phyloP scores from a whole-genome alignment of 2,888 invertebrate species.

The Pseudococcus longispinus region DNA sequence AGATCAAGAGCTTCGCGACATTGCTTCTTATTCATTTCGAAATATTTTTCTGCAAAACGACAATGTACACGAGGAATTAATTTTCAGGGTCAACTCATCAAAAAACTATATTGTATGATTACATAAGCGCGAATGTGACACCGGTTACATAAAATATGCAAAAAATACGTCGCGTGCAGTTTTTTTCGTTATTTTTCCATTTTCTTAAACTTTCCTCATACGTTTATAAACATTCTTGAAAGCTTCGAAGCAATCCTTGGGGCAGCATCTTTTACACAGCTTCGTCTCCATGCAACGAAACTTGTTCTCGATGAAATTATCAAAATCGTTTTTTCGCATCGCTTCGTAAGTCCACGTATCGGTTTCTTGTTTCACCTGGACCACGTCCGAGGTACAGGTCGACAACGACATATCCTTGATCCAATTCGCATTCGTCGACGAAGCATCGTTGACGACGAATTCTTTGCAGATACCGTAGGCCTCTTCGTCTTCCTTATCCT shows the following conservation, averaged over 20 bases:
- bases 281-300: background rate
- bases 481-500: background rate
- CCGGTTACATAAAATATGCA: constrained; percentile 10
- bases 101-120: background rate
- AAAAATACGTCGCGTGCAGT: background rate
- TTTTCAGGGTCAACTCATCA: background rate
- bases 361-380: background rate
- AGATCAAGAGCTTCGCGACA: constrained; percentile 96
- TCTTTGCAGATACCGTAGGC: background rate
- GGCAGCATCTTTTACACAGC: constrained; percentile 49
- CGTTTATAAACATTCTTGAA: constrained; percentile 46
- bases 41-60: constrained; percentile 89
- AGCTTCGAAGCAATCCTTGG: constrained; percentile 45
- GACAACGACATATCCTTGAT: background rate
- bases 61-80: background rate
- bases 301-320: constrained; percentile 10
- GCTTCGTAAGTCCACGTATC: background rate
- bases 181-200: too few species aligned
- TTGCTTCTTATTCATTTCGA: constrained; percentile 99
- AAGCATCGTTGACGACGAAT: background rate
- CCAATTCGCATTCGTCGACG: background rate
- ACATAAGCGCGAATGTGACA: background rate
- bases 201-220: constrained; percentile 29
- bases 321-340: background rate
- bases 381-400: background rate